phyloP scores from a whole-genome alignment of 2,113 vertebrate genomes.

The Xiphophorus maculatus region DNA sequence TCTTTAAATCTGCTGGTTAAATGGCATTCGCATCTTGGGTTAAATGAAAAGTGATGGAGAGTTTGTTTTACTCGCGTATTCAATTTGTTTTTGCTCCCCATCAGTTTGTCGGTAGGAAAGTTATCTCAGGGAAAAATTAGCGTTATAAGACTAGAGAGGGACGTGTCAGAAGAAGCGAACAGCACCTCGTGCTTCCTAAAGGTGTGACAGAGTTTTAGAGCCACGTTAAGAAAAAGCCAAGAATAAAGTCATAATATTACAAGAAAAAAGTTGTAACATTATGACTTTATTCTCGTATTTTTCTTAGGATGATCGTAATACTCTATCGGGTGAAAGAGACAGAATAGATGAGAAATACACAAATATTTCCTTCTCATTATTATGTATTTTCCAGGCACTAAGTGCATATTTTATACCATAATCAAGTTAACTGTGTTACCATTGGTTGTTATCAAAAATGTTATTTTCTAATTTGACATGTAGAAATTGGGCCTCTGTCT shows the following conservation, averaged over 20 bases:
- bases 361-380: neutral
- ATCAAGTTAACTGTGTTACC: too few species aligned
- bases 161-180: neutral
- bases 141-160: constrained; percentile 8
- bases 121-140: constrained; percentile 1
- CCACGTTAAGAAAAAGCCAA: too few species aligned
- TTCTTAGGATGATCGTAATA: too few species aligned
- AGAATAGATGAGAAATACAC: neutral
- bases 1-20: constrained; percentile 52
- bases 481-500: too few species aligned
- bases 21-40: constrained; percentile 29
- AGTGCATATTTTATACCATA: too few species aligned
- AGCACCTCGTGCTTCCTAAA: neutral
- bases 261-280: too few species aligned
- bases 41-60: constrained; percentile 37
- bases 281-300: too few species aligned
- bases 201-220: neutral
- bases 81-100: constrained; percentile 30
- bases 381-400: too few species aligned
- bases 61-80: constrained; percentile 27
- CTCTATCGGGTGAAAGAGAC: too few species aligned
- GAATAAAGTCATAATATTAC: too few species aligned
- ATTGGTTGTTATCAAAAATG: too few species aligned
- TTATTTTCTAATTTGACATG: too few species aligned
- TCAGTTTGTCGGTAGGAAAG: constrained; percentile 31